Evolutionary conservation across 2,797 vertebrate species (phyloP).

Genomic region (Sebastes oblongus): DNA sequence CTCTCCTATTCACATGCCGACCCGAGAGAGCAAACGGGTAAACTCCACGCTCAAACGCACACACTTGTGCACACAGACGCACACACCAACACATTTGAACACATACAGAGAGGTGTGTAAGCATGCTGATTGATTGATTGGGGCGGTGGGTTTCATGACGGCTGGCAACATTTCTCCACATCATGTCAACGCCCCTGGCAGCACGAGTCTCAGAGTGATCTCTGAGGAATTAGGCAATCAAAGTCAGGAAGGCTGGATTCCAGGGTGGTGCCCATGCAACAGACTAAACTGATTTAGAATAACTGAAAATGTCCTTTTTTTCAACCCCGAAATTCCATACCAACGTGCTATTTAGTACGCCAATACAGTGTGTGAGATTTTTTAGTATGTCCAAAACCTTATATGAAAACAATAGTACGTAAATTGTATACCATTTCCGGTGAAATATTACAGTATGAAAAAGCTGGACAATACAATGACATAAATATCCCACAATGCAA

Average conservation of each 20-base stretch:
- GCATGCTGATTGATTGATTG: conserved; percentile 75
- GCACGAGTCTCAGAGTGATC: conserved; percentile 57
- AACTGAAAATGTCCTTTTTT: background rate
- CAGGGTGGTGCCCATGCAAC: conserved; percentile 5
- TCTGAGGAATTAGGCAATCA: conserved; percentile 74
- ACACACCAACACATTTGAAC: conserved; percentile 18
- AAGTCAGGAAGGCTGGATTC: conserved; percentile 41
- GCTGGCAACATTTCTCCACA: conserved; percentile 74
- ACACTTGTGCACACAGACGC: conserved; percentile 8
- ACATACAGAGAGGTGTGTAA: conserved; percentile 37
- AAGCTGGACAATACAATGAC: too few species aligned
- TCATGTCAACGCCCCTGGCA: conserved; percentile 68
- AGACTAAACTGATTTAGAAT: conserved; percentile 14
- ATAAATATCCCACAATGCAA: too few species aligned
- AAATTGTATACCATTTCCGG: too few species aligned
- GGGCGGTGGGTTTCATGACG: conserved; percentile 68
- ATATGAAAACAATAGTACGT: too few species aligned
- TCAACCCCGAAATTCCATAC: too few species aligned
- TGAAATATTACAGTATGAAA: too few species aligned
- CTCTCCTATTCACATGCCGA: conserved; percentile 31
- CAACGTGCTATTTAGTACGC: too few species aligned
- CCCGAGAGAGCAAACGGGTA: conserved; percentile 32
- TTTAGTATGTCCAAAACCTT: too few species aligned
- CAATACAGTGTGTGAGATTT: too few species aligned
- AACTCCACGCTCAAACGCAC: background rate